These are phyloP conservation scores for Hassar affinis DNA, from an alignment of 2,113 vertebrate species.

Conservation along the genomic window DNA sequence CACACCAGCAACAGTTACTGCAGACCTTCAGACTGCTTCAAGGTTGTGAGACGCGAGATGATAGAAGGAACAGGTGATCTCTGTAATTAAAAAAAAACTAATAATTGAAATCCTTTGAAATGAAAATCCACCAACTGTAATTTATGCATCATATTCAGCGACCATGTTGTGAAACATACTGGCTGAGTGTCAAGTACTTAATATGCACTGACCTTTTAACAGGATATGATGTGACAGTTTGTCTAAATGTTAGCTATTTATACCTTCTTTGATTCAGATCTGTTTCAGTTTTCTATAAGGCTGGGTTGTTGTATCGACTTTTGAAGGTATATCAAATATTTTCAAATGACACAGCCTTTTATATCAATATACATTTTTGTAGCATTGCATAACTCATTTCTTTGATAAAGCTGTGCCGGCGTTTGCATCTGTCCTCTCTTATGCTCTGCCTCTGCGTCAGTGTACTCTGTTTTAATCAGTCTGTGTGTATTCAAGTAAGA, in stretches of 20 bases:
- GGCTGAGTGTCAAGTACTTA: background rate
- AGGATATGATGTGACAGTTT: background rate
- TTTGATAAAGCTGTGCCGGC: too few species aligned
- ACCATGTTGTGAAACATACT: background rate
- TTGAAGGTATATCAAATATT: too few species aligned
- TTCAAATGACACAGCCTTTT: too few species aligned
- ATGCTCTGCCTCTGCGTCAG: too few species aligned
- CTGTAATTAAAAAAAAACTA: background rate
- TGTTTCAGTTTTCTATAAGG: background rate
- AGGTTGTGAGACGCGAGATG: background rate
- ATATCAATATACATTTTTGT: too few species aligned
- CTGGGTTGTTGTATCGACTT: too few species aligned
- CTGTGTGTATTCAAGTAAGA: too few species aligned
- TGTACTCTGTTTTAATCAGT: too few species aligned
- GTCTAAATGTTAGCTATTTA: background rate
- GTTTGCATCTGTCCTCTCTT: too few species aligned
- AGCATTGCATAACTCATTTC: too few species aligned
- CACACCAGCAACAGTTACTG: background rate
- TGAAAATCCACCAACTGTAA: background rate
- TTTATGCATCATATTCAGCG: background rate
- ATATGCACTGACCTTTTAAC: background rate
- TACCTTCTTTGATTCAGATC: background rate
- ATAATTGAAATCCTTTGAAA: background rate
- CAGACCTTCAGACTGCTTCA: background rate
- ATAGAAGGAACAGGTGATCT: background rate